phyloP scores from a whole-genome alignment of 2,113 vertebrate species.

The Cyanistes caeruleus region DNA sequence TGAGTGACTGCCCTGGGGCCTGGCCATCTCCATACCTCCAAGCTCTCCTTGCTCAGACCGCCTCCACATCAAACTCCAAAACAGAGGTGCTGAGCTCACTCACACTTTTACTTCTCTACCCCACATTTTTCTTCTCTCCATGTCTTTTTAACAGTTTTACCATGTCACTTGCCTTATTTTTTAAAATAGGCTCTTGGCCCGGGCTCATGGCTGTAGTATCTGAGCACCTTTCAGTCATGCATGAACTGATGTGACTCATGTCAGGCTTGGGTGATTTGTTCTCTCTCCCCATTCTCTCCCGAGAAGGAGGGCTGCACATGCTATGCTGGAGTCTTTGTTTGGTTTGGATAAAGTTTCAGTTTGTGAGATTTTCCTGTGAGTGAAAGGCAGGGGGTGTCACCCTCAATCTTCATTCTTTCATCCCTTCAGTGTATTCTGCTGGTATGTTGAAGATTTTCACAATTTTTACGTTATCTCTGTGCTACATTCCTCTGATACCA shows the following conservation, averaged over 20 bases:
- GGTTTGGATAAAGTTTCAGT: constrained; percentile 26
- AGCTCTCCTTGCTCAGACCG: background rate
- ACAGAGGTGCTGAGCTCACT: background rate
- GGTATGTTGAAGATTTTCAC: constrained; percentile 10
- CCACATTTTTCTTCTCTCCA: background rate
- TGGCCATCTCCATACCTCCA: rapidly evolving
- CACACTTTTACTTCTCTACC: background rate
- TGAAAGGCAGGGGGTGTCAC: background rate
- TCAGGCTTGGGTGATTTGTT: constrained; percentile 43
- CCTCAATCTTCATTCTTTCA: constrained; percentile 1
- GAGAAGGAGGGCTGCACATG: background rate
- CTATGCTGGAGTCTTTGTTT: constrained; percentile 52
- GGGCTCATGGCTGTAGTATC: background rate
- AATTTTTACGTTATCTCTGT: background rate
- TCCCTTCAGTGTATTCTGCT: background rate
- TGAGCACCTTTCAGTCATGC: constrained; percentile 53
- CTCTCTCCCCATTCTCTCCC: constrained; percentile 16
- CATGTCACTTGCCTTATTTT: background rate
- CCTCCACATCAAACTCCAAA: background rate
- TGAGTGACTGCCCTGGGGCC: background rate
- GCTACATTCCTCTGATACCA: constrained; percentile 21
- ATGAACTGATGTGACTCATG: constrained; percentile 31
- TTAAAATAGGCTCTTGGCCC: background rate
- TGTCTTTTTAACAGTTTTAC: background rate
- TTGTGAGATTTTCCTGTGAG: background rate